phyloP scores from a whole-genome alignment of 2,888 invertebrate genomes.

The Zygaena filipendulae region DNA sequence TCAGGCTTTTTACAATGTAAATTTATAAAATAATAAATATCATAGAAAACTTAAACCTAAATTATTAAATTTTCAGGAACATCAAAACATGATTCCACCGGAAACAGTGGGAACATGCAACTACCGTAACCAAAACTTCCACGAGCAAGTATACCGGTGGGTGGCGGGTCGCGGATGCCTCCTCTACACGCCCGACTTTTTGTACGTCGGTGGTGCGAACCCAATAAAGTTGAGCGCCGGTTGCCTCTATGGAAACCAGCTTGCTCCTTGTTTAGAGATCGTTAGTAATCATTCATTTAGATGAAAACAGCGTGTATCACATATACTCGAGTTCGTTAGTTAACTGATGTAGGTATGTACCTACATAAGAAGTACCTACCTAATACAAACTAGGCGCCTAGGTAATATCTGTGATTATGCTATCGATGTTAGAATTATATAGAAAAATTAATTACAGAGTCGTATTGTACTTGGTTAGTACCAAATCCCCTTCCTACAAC shows the following conservation, averaged over 20 bases:
- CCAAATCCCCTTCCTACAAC: too few species aligned
- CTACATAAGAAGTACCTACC: too few species aligned
- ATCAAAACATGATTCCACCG: constrained; percentile 28
- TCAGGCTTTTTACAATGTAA: too few species aligned
- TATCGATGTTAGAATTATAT: too few species aligned
- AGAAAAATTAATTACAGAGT: too few species aligned
- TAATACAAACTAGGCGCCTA: too few species aligned
- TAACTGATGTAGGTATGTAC: too few species aligned
- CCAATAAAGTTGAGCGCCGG: constrained; percentile 35
- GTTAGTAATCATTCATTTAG: constrained; percentile 32
- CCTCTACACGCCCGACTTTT: constrained; percentile 46
- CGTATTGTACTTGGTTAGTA: too few species aligned
- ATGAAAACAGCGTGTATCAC: not conserved
- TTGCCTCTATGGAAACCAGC: constrained; percentile 41
- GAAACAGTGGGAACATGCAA: constrained; percentile 39
- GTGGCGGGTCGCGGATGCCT: constrained; percentile 53
- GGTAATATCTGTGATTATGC: too few species aligned
- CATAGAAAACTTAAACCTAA: too few species aligned
- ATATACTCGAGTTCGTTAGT: too few species aligned
- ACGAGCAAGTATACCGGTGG: constrained; percentile 55
- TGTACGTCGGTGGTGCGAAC: constrained; percentile 38
- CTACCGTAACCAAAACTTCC: constrained; percentile 42
- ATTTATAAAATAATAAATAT: too few species aligned
- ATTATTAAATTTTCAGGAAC: constrained; percentile 30
- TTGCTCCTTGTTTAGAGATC: constrained; percentile 52